A percentile compares a stretch with the other conserved stretches of the same genome.
Conservation (phyloP, 2,113 vertebrate species). For the Neopipo cinnamomea region DNA sequence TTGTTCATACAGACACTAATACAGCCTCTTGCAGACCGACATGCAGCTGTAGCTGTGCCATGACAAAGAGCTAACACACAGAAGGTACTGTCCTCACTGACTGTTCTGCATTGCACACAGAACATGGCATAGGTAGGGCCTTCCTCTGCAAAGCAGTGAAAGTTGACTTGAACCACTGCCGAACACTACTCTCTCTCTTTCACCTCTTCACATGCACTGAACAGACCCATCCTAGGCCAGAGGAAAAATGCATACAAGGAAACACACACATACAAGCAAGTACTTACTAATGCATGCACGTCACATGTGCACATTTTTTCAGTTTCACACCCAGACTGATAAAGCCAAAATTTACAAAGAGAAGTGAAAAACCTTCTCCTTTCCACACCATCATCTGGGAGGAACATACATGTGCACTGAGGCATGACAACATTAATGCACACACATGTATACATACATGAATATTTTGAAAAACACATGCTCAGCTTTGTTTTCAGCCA, state of each 20-base stretch:
- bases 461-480: not conserved
- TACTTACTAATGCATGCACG: not conserved
- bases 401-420: not conserved
- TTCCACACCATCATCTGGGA: not conserved
- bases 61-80: not conserved
- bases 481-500: not conserved
- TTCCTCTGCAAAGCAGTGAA: not conserved
- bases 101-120: not conserved
- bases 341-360: not conserved
- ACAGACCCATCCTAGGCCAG: not conserved
- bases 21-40: not conserved
- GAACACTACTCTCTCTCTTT: not conserved
- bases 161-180: not conserved
- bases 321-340: not conserved
- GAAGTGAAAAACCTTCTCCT: not conserved
- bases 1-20: not conserved
- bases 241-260: not conserved
- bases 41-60: not conserved
- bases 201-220: not conserved
- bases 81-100: not conserved
- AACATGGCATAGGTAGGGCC: not conserved
- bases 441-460: accelerated
- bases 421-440: not conserved
- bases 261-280: not conserved
- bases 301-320: accelerated